Evolutionary conservation across 2,113 vertebrate genomes (phyloP).

Genomic region (Tachuris rubrigastra): DNA sequence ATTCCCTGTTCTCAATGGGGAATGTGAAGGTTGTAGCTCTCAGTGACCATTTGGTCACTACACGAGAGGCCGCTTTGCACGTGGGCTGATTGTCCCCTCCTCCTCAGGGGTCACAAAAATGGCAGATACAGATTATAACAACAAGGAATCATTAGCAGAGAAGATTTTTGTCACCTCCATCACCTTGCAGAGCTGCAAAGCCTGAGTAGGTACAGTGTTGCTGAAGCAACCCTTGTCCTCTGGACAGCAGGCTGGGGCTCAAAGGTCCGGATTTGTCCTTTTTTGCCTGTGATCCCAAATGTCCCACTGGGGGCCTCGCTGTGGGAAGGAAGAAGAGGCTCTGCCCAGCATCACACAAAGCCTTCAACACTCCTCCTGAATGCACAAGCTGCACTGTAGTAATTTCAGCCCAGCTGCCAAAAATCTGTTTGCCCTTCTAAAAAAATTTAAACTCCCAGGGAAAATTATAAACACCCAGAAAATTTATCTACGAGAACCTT

Average conservation of each 20-base stretch:
- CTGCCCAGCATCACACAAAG: not conserved
- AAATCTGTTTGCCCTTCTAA: not conserved
- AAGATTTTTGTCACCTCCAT: not conserved
- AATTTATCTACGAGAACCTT: not conserved
- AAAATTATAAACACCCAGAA: not conserved
- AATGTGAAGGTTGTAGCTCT: not conserved
- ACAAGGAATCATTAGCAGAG: not conserved
- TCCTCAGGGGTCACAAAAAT: not conserved
- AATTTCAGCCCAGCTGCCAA: not conserved
- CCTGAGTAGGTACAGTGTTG: not conserved
- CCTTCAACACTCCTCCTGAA: not conserved
- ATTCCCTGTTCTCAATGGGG: not conserved
- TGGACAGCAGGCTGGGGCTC: not conserved
- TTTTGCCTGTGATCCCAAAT: not conserved
- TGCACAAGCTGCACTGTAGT: not conserved
- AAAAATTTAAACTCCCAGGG: not conserved
- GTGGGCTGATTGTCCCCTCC: not conserved
- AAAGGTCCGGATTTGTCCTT: not conserved
- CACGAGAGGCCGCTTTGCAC: not conserved
- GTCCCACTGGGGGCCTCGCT: fast-evolving
- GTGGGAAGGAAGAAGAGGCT: not conserved
- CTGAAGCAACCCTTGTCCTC: not conserved
- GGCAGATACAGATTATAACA: not conserved
- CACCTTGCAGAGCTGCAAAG: not conserved
- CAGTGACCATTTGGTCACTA: not conserved